A percentile compares a stretch with the other conserved stretches of the same genome.
phyloP scores from a whole-genome alignment of 1,140 invertebrate genomes.

The Chlorops oryzae region DNA sequence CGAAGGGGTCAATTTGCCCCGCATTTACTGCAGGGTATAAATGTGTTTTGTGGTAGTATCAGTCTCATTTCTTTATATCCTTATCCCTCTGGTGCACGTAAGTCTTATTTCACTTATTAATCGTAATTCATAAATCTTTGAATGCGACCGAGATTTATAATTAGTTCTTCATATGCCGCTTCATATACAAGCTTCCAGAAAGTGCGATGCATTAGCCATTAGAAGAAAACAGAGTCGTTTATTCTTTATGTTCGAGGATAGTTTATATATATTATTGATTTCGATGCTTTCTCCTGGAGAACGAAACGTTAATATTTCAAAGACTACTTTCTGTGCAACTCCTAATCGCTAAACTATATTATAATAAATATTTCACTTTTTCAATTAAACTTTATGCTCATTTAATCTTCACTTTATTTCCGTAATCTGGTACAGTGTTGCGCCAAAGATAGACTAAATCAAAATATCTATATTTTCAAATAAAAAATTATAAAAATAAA shows the following conservation, averaged over 20 bases:
- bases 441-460: background rate
- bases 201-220: background rate
- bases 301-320: background rate
- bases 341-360: background rate
- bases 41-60: no score
- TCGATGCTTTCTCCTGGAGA: background rate
- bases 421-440: no score
- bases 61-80: no score
- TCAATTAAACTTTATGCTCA: background rate
- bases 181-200: background rate
- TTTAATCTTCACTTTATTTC: no score
- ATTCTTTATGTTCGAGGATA: background rate
- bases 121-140: background rate
- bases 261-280: background rate
- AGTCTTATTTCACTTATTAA: slow-evolving; percentile 9
- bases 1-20: no score
- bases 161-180: background rate
- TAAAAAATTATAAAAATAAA: background rate
- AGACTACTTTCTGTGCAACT: background rate
- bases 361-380: background rate
- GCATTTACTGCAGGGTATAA: no score
- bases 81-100: no score
- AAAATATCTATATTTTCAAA: background rate
- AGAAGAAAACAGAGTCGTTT: background rate
- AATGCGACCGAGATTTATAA: background rate